A percentile compares a stretch with the other conserved stretches of the same genome.
phyloP scores from a whole-genome alignment of 2,888 invertebrate genomes.

The Eustalomyia histrio region DNA sequence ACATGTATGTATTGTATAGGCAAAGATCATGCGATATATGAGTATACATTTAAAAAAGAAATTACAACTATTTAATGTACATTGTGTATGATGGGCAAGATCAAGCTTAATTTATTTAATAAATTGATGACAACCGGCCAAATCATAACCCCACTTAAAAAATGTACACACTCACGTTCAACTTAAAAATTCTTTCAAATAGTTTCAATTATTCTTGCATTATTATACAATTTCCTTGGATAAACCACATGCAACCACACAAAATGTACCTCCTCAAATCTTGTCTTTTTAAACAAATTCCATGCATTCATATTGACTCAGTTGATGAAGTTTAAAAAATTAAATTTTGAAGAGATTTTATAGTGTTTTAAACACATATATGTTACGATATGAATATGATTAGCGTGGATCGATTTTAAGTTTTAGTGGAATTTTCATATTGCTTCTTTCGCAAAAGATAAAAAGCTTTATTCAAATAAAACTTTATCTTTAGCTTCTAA shows the following conservation, averaged over 20 bases:
- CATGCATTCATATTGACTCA: neutral
- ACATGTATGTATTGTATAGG: neutral
- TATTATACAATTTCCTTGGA: neutral
- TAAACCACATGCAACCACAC: neutral
- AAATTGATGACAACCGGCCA: constrained; percentile 47
- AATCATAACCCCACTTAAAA: constrained; percentile 32
- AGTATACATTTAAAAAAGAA: neutral
- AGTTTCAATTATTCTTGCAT: constrained; percentile 32
- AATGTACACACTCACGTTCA: neutral
- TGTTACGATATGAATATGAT: too few relatives aligned
- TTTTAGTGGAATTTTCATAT: too few relatives aligned
- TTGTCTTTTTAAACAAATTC: neutral
- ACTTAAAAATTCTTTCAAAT: constrained; percentile 9
- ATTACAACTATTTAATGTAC: neutral
- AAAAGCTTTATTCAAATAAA: too few relatives aligned
- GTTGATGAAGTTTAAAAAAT: too few relatives aligned
- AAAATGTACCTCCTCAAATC: neutral
- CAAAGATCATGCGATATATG: constrained; percentile 29
- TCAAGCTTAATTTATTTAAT: constrained; percentile 58
- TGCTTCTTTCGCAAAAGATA: too few relatives aligned
- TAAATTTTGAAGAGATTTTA: neutral
- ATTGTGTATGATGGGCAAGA: constrained; percentile 27
- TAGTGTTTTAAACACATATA: neutral
- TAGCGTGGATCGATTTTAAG: too few relatives aligned
- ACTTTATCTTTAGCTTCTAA: too few relatives aligned